Evolutionary conservation across 2,113 vertebrate genomes (phyloP).

Genomic region (Cheirogaleus medius): DNA sequence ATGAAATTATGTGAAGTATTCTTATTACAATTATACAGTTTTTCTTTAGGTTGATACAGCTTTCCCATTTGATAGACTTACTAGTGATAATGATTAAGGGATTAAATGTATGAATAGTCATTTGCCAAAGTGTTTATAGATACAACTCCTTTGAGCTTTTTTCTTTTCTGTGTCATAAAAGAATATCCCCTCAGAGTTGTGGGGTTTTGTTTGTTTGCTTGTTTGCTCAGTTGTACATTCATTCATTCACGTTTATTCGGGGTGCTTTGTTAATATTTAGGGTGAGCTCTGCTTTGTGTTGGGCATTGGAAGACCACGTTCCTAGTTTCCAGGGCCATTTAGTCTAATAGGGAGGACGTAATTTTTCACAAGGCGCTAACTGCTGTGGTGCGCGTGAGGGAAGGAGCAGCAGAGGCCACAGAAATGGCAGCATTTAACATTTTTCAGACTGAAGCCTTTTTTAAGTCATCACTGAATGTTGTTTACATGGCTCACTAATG

Average conservation of each 20-base stretch:
- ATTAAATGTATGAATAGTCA: neutral
- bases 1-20: neutral
- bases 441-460: neutral
- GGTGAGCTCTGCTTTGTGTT: neutral
- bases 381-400: neutral
- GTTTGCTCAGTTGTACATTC: neutral
- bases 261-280: neutral
- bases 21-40: neutral
- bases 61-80: neutral
- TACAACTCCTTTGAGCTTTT: neutral
- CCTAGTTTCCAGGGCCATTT: neutral
- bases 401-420: neutral
- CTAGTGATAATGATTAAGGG: neutral
- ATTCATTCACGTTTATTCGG: neutral
- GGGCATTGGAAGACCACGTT: neutral
- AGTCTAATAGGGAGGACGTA: neutral
- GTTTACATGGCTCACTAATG: conserved; percentile 39
- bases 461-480: neutral
- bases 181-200: neutral
- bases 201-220: neutral
- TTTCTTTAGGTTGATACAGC: neutral
- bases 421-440: neutral
- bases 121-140: neutral
- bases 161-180: neutral
- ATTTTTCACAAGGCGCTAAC: neutral